A percentile compares a stretch with the other conserved stretches of the same genome.
Conservation (phyloP, 2,797 vertebrate species). For the Eutrigla gurnardus region DNA sequence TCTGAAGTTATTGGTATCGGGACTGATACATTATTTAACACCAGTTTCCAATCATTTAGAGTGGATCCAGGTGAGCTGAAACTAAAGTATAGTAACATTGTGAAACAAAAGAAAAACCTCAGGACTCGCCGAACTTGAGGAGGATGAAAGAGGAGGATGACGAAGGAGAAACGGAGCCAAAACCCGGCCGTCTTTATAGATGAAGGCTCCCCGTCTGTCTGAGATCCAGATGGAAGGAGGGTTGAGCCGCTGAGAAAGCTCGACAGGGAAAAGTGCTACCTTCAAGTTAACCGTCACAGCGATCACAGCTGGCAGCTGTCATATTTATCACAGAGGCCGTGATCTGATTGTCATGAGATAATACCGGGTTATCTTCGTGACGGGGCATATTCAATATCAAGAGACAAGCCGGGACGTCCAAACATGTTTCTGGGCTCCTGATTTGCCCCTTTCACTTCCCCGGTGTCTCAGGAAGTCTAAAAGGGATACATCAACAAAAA, state of each 20-base stretch:
- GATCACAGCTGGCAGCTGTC: conserved; percentile 50
- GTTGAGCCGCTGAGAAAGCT: conserved; percentile 24
- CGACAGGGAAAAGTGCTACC: conserved; percentile 25
- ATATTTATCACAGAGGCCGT: conserved; percentile 45
- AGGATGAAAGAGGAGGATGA: neutral
- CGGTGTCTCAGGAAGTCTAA: neutral
- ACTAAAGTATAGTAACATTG: no score
- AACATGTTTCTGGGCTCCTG: neutral
- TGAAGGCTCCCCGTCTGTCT: conserved; percentile 52
- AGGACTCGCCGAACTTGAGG: conserved; percentile 14
- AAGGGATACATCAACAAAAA: neutral
- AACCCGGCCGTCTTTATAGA: conserved; percentile 31
- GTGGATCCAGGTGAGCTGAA: neutral
- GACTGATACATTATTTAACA: no score
- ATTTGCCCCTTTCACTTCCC: neutral
- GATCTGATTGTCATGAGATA: conserved; percentile 35
- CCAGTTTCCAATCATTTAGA: neutral
- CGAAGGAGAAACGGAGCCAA: conserved; percentile 28
- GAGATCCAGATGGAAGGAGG: conserved; percentile 44
- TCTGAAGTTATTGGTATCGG: no score
- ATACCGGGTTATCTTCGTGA: conserved; percentile 22
- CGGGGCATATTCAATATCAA: conserved; percentile 1
- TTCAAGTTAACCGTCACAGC: conserved; percentile 36
- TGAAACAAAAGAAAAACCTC: neutral
- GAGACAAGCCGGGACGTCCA: neutral